Percentiles rank a stretch among this genome's conserved stretches.
Evolutionary conservation across 2,113 vertebrate species (phyloP).

Genomic region (Indicator indicator): DNA sequence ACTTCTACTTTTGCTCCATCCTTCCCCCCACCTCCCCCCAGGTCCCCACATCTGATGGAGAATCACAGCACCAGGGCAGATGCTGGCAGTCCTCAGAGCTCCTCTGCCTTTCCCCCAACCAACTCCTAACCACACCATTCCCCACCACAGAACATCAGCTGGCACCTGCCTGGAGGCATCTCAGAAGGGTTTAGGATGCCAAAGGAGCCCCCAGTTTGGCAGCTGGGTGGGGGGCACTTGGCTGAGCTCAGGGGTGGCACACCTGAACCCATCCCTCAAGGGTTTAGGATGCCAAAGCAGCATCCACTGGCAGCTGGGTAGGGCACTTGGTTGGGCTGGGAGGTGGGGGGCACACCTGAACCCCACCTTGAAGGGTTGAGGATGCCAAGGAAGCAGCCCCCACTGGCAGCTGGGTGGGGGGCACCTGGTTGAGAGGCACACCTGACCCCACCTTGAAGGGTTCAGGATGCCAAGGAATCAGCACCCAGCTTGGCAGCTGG

Average conservation of each 20-base stretch:
- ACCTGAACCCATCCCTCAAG: no score
- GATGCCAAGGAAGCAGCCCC: no score
- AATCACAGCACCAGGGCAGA: not conserved
- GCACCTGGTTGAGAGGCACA: not conserved
- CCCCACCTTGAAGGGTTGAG: not conserved
- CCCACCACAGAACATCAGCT: not conserved
- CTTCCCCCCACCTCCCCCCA: no score
- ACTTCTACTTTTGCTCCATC: no score
- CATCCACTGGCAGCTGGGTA: fast-evolving
- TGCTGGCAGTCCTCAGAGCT: not conserved
- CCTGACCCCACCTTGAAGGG: not conserved
- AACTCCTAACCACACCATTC: not conserved
- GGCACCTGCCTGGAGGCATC: not conserved
- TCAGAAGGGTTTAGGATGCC: not conserved
- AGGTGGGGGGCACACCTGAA: not conserved
- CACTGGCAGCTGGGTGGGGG: fast-evolving
- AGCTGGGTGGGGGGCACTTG: no score
- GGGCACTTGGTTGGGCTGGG: not conserved
- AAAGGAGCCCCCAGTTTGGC: not conserved
- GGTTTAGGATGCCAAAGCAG: not conserved
- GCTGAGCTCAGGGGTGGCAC: no score
- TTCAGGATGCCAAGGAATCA: not conserved
- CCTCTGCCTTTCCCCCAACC: not conserved
- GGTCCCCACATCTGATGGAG: not conserved
- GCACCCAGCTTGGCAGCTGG: not conserved